Percentiles rank a stretch among this genome's conserved stretches.
These are phyloP conservation scores for Meteorus colon DNA, from an alignment of 2,888 invertebrate species.

Conservation along the genomic window DNA sequence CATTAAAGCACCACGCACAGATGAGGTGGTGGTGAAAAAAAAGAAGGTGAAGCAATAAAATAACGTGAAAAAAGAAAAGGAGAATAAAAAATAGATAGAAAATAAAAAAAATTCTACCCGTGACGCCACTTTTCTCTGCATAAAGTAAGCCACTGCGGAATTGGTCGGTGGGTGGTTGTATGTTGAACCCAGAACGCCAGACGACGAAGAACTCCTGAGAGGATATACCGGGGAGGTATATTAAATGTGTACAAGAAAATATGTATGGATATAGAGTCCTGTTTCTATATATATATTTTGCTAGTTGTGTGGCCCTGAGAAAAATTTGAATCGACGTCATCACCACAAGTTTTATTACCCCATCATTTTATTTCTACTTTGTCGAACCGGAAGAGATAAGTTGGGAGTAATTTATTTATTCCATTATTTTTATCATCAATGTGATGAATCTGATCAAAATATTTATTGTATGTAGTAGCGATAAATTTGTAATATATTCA, in stretches of 20 bases:
- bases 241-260: slow-evolving; percentile 38
- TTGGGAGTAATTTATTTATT: slow-evolving; percentile 11
- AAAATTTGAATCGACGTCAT: slow-evolving; percentile 36
- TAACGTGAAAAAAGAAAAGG: neutral
- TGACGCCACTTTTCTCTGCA: slow-evolving; percentile 41
- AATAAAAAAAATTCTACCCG: slow-evolving; percentile 4
- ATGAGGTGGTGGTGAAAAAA: slow-evolving; percentile 37
- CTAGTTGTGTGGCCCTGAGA: slow-evolving; percentile 18
- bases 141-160: slow-evolving; percentile 43
- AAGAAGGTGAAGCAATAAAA: slow-evolving; percentile 32
- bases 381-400: neutral
- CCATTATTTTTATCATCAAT: slow-evolving; percentile 7
- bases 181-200: neutral
- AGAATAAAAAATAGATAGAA: neutral
- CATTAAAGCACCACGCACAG: slow-evolving; percentile 60
- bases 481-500: neutral
- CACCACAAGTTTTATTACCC: slow-evolving; percentile 35
- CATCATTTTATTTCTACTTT: neutral
- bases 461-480: neutral
- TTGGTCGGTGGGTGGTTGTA: slow-evolving; percentile 15
- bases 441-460: neutral
- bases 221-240: slow-evolving; percentile 21
- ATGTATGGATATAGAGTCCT: slow-evolving; percentile 25
- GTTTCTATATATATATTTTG: neutral
- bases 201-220: slow-evolving; percentile 25